A percentile compares a stretch with the other conserved stretches of the same genome.
phyloP scores from a whole-genome alignment of 2,797 vertebrate species.

The Psittacula derbiana region DNA sequence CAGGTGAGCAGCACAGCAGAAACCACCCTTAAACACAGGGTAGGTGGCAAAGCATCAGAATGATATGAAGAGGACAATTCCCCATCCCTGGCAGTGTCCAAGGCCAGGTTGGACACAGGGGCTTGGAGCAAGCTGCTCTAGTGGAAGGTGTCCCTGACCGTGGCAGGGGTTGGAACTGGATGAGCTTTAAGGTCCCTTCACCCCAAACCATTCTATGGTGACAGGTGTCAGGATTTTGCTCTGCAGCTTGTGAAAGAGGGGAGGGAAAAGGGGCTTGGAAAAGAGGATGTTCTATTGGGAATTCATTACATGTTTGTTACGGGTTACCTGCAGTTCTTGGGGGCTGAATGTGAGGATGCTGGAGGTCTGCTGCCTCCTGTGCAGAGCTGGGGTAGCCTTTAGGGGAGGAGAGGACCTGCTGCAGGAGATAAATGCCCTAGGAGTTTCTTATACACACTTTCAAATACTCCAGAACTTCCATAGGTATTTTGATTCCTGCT shows the following conservation, averaged over 20 bases:
- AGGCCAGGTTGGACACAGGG: neutral
- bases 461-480: neutral
- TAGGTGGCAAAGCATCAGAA: neutral
- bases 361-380: neutral
- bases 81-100: neutral
- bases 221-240: neutral
- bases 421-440: neutral
- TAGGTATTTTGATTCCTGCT: neutral
- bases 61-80: neutral
- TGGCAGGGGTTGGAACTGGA: neutral
- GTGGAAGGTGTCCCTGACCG: neutral
- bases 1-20: constrained; percentile 80
- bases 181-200: neutral
- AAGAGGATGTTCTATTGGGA: neutral
- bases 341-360: accelerated
- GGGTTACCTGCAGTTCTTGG: accelerated
- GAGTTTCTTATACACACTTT: neutral
- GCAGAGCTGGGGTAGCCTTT: neutral
- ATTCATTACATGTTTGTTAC: accelerated
- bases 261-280: neutral
- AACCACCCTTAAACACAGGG: accelerated
- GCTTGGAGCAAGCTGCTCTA: neutral
- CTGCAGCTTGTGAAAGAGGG: neutral
- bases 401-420: neutral
- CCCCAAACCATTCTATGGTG: neutral